phyloP scores from a whole-genome alignment of 1,140 invertebrate species.

The Brachionus rubens region DNA sequence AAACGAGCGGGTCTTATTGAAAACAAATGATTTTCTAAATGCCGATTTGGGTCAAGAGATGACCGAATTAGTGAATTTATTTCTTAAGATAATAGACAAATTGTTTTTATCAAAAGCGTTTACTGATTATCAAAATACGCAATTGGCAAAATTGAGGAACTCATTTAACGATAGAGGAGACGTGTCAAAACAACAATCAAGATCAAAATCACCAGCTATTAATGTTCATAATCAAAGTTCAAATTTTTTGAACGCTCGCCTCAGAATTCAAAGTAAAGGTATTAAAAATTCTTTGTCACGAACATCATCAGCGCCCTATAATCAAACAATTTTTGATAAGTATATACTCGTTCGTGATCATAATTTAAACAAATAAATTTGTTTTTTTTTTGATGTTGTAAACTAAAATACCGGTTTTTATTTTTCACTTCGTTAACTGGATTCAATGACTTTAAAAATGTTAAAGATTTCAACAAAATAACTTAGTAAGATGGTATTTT shows the following conservation, averaged over 20 bases:
- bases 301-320: not conserved
- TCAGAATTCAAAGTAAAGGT: not conserved
- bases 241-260: not conserved
- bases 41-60: not conserved
- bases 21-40: not conserved
- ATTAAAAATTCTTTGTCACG: not conserved
- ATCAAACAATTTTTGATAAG: not conserved
- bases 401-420: not conserved
- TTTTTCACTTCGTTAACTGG: not conserved
- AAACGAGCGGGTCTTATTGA: not conserved
- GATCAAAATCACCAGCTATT: not conserved
- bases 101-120: slow-evolving; percentile 30
- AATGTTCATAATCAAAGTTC: slow-evolving; percentile 8
- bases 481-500: too few species aligned
- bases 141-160: slow-evolving; percentile 14
- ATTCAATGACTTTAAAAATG: too few species aligned
- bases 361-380: not conserved
- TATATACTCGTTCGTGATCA: not conserved
- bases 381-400: not conserved
- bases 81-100: slow-evolving; percentile 28
- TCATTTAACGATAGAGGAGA: not conserved
- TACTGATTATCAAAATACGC: slow-evolving; percentile 31
- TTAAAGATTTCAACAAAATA: too few species aligned
- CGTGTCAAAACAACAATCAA: not conserved
- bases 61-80: too few species aligned